Evolutionary conservation across 2,113 vertebrate species (phyloP).

Genomic region (Seriola aureovittata): DNA sequence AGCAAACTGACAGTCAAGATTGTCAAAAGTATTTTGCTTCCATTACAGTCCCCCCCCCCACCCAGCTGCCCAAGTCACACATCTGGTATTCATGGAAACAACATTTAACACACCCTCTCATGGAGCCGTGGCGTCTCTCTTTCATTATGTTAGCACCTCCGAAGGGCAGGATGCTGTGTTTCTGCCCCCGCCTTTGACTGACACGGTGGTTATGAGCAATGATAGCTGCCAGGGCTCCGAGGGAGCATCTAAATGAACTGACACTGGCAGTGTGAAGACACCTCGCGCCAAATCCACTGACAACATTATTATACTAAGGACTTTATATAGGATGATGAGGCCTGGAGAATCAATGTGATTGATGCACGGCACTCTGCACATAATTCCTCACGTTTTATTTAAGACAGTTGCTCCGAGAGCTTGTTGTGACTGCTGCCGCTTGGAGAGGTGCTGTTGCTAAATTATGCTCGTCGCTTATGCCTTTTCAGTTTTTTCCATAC

Average conservation of each 20-base stretch:
- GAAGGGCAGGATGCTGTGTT: slow-evolving; percentile 60
- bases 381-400: slow-evolving; percentile 66
- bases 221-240: slow-evolving; percentile 78
- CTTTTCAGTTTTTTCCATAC: slow-evolving; percentile 14
- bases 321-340: slow-evolving; percentile 74
- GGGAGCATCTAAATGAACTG: slow-evolving; percentile 80
- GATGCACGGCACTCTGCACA: slow-evolving; percentile 46
- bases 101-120: slow-evolving; percentile 63
- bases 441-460: slow-evolving; percentile 22
- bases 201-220: slow-evolving; percentile 80
- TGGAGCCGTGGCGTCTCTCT: slow-evolving; percentile 37
- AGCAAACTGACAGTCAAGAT: slow-evolving; percentile 65
- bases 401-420: slow-evolving; percentile 24
- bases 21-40: slow-evolving; percentile 76
- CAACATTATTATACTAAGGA: slow-evolving; percentile 80
- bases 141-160: slow-evolving; percentile 70
- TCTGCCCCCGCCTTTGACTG: slow-evolving; percentile 73
- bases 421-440: slow-evolving; percentile 49
- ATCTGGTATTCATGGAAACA: slow-evolving; percentile 72
- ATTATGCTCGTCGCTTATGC: slow-evolving; percentile 21
- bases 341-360: slow-evolving; percentile 67
- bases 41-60: slow-evolving; percentile 35
- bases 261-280: slow-evolving; percentile 75
- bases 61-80: slow-evolving; percentile 53
- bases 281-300: slow-evolving; percentile 72